These are phyloP conservation scores for Drosophila merina DNA, from an alignment of 2,888 invertebrate species.

Conservation along the genomic window DNA sequence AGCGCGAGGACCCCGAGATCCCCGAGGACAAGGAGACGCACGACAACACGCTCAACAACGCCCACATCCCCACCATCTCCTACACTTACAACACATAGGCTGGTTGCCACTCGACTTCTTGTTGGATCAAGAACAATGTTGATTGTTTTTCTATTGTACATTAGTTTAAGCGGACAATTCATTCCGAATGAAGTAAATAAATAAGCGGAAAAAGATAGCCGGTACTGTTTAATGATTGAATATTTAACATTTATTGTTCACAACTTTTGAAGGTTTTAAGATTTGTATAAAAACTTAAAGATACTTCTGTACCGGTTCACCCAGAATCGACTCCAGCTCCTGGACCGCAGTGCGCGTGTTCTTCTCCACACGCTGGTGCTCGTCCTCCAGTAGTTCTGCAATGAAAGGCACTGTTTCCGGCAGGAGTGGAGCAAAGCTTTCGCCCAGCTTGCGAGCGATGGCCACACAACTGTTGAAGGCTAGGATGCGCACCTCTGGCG, in stretches of 20 bases:
- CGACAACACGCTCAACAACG: conserved; percentile 82
- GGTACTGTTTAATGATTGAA: neutral
- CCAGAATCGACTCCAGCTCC: conserved; percentile 93
- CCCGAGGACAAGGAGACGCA: conserved; percentile 80
- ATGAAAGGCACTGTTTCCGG: conserved; percentile 98
- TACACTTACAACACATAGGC: conserved; percentile 67
- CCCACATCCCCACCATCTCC: conserved; percentile 70
- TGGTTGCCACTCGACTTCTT: neutral
- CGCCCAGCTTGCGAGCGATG: conserved; percentile 92
- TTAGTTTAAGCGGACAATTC: conserved; percentile 24
- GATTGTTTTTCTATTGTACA: conserved; percentile 44
- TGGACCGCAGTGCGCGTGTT: conserved; percentile 92
- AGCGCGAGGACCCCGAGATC: conserved; percentile 86
- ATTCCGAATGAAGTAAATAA: conserved; percentile 40
- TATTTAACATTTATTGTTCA: neutral
- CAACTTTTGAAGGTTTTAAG: neutral
- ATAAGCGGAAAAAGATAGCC: neutral
- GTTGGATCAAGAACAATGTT: conserved; percentile 30
- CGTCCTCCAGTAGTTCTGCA: conserved; percentile 96
- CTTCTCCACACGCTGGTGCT: conserved; percentile 91
- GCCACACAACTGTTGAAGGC: conserved; percentile 90
- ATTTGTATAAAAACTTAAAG: conserved; percentile 85
- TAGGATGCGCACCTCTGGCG: conserved; percentile 89
- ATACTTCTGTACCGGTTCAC: conserved; percentile 95
- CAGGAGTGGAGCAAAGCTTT: conserved; percentile 93